Evolutionary conservation across 1,140 invertebrate species (phyloP), one percentile per base, ranked within the genome.

Genomic region (Bombus sylvicola): DNA sequence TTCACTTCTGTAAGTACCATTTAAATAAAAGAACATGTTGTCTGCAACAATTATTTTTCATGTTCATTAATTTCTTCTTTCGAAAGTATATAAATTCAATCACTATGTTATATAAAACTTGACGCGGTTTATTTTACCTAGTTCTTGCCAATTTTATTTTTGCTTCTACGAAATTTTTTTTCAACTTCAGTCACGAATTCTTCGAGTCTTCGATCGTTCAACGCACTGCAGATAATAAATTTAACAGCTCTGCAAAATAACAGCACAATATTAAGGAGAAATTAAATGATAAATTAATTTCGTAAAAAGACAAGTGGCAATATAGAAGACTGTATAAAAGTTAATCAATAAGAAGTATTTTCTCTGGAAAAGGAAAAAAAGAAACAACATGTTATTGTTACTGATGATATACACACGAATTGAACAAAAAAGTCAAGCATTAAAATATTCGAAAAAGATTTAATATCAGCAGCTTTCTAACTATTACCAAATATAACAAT

Each of bases 161-260:
- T 34, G 9, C 39, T 39, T 39, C n/a, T 59, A 37, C 12, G 57
- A 39, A 59, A 8, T 37, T 39, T 76, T 53, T 43, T 31, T 9
- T 76, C 25, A 4, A 39, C 34, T 76, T 76, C 41, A 25, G 18
- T 22, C 43, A 53, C 31, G 22, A 53, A 25, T 53, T 53, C 74
- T n/a, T 76, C 25, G 34, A 75, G 10, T 39, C 43, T 76, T 53
- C 47, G 47, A 53, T 53, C 31, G 31, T 22, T 75, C 43, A 53
- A 34, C 25, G 22, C 31, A 34, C 25, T 22, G 28, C 22, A 25
- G 31, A 28, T 75, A 75, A 53, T 34, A 25, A 75, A 75, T 12
- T 75, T 53, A 75, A 34, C 34, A 75, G 34, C 18, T 75, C 73
- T 75, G 73, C 53, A 75, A 75, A 74, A 74, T 15, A 74, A 43